A percentile compares a stretch with the other conserved stretches of the same genome.
phyloP scores from a whole-genome alignment of 1,140 invertebrate species.

The Sinonovacula constricta region DNA sequence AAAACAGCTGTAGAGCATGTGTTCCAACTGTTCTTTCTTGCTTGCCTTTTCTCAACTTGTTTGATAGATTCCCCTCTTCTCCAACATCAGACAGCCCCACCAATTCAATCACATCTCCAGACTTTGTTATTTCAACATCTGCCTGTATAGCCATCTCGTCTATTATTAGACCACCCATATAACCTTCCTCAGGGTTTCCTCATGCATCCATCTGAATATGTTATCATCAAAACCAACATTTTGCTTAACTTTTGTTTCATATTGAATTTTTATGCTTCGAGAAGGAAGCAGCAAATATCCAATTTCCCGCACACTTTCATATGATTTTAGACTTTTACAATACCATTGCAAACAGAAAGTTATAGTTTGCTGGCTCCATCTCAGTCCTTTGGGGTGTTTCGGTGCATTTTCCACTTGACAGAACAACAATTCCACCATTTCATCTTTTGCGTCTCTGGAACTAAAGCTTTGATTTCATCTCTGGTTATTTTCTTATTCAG shows the following conservation, averaged over 20 bases:
- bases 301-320: not conserved
- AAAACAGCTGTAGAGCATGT: conserved; percentile 51
- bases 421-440: conserved; percentile 12
- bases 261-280: not conserved
- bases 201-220: conserved; percentile 7
- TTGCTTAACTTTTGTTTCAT: conserved; percentile 11
- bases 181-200: not conserved
- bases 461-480: not conserved
- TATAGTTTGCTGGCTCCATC: conserved; percentile 13
- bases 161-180: conserved; percentile 44
- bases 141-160: conserved; percentile 49
- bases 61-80: conserved; percentile 24
- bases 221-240: conserved; percentile 5
- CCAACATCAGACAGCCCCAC: conserved; percentile 19
- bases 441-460: conserved; percentile 3
- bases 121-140: conserved; percentile 6
- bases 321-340: conserved; percentile 15
- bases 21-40: conserved; percentile 29
- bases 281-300: conserved; percentile 7
- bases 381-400: not conserved
- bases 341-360: conserved; percentile 14
- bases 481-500: not conserved
- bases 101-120: conserved; percentile 13
- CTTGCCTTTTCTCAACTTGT: conserved; percentile 9
- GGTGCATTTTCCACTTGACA: conserved; percentile 6